These are phyloP conservation scores for Danaus plexippus DNA, from an alignment of 1,140 invertebrate genomes.

Conservation along the genomic window DNA sequence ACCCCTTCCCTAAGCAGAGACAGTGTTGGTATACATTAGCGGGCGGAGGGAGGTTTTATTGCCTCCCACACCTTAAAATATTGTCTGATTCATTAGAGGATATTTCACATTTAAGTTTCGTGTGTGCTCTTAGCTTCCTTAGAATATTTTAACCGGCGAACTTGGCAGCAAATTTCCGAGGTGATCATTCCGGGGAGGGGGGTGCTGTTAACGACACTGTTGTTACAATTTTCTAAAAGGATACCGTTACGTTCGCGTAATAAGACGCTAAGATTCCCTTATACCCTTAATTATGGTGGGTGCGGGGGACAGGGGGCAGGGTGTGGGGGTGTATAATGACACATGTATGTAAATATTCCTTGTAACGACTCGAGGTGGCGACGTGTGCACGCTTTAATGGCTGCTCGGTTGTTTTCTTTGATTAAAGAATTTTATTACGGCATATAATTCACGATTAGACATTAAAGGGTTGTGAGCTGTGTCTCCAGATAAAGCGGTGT, in stretches of 20 bases:
- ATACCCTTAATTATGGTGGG: slow-evolving; percentile 66
- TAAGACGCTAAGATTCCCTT: slow-evolving; percentile 72
- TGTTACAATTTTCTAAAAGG: slow-evolving; percentile 70
- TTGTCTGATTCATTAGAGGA: slow-evolving; percentile 72
- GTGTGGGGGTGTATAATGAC: slow-evolving; percentile 56
- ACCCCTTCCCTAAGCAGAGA: slow-evolving; percentile 57
- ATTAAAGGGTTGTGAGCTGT: slow-evolving; percentile 57
- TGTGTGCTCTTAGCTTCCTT: slow-evolving; percentile 56
- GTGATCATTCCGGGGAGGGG: slow-evolving; percentile 49
- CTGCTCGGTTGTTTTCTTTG: slow-evolving; percentile 68
- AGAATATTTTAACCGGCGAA: slow-evolving; percentile 48
- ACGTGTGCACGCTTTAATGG: slow-evolving; percentile 65
- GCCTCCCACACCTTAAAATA: slow-evolving; percentile 68
- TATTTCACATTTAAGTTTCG: slow-evolving; percentile 71
- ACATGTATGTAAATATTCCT: slow-evolving; percentile 71
- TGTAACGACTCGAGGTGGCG: slow-evolving; percentile 65
- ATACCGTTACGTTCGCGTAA: slow-evolving; percentile 69
- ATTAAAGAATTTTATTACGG: slow-evolving; percentile 72
- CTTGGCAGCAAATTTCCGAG: slow-evolving; percentile 48
- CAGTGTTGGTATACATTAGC: slow-evolving; percentile 65
- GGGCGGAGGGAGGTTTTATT: slow-evolving; percentile 66
- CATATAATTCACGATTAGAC: slow-evolving; percentile 70
- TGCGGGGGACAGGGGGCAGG: slow-evolving; percentile 6
- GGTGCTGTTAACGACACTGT: slow-evolving; percentile 48
- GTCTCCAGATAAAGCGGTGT: slow-evolving; percentile 62